Base-by-base conservation (phyloP, 2,797 vertebrate genomes). In the Masticophis lateralis region DNA sequence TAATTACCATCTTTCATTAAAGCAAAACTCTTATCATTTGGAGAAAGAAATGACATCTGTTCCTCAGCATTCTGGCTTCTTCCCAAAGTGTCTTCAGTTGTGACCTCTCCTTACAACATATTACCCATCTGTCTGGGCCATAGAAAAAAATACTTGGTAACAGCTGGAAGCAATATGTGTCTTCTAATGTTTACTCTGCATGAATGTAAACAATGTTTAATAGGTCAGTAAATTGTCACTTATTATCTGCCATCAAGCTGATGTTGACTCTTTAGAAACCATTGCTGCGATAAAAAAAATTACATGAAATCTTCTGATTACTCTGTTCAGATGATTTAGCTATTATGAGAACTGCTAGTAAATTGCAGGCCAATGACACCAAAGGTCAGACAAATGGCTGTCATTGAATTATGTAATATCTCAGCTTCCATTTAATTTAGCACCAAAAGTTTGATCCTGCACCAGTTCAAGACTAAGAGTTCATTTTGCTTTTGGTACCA, bases 71-170 rank as follows among this genome's bases (percentile, higher is more conserved):
- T 91, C 51, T 86, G 90, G 87, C 57, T 63, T 4, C 57, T 57
- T 86, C 61, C 59, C 86, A 91, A 27, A 66, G 51, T 86, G 7
- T 61, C 66, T 47, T 27, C n/a, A 61, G 57, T 27, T 47, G 25
- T 63, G 87, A 56, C 69, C 91, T 86, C 69, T 63, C 37, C 57
- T 87, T 69, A 56, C 47, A 22, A 63, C 37, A 91, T 91, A 89
- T 93, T 89, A 66, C 27, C 57, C 87, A 93, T 91, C 92, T 93
- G 90, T 86, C 47, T 43, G 51, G 60, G 28, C 69, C 27, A 93
- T 57, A 89, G 6, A 47, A 86, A 86, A 51, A 91, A 89, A 57
- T 89, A 47, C 43, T 91, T 56, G 9, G 20, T 47, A 89, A 91
- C 93, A 93, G 57, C 90, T 93, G 27, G 69, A 91, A 43, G 87